Percentiles rank a stretch among this genome's conserved stretches.
Conservation (phyloP, 2,113 vertebrate genomes). For the Parotia lawesii region DNA sequence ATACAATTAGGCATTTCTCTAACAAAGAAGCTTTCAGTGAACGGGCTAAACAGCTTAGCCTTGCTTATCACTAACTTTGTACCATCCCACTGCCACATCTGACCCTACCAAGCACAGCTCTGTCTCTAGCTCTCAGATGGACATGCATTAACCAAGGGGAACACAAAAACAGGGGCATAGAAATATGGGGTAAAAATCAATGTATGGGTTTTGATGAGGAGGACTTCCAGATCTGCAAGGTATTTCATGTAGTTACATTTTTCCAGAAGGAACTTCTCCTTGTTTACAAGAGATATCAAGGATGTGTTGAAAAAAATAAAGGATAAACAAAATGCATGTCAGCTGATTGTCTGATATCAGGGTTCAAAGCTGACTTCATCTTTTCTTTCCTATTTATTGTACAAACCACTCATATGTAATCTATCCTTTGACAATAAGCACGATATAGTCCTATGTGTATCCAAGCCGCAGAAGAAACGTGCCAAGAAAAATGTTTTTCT, state of each 20-base stretch:
- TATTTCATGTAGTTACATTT: neutral
- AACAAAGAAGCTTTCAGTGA: constrained; percentile 21
- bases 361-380: neutral
- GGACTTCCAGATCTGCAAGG: neutral
- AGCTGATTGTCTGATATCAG: neutral
- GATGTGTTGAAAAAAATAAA: neutral
- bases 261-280: neutral
- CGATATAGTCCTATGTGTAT: fast-evolving
- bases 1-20: constrained; percentile 74
- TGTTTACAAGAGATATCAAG: neutral
- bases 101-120: neutral
- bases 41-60: constrained; percentile 37
- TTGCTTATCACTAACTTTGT: neutral
- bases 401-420: neutral
- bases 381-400: neutral
- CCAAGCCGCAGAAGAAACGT: neutral
- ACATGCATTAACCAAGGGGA: neutral
- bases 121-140: neutral
- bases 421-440: neutral
- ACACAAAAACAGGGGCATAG: neutral
- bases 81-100: neutral
- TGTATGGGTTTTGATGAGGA: neutral
- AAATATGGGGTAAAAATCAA: neutral
- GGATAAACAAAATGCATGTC: neutral
- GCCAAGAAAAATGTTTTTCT: neutral